phyloP scores from a whole-genome alignment of 1,140 invertebrate species.

The Drosophila lacertosa region DNA sequence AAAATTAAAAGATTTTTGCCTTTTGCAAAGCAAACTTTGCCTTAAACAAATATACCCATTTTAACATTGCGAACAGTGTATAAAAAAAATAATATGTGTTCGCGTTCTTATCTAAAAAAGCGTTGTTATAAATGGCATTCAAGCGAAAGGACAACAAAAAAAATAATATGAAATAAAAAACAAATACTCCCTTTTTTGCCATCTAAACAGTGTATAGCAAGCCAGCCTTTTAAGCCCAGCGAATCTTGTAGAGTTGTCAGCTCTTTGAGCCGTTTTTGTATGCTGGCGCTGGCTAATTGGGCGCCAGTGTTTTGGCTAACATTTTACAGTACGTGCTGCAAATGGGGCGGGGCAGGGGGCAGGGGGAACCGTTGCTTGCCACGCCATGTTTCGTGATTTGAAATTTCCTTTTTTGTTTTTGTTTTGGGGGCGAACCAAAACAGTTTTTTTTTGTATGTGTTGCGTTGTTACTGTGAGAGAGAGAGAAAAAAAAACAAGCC shows the following conservation, averaged over 20 bases:
- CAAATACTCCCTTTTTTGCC: no score
- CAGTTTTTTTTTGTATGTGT: slow-evolving; percentile 17
- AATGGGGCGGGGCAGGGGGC: slow-evolving; percentile 18
- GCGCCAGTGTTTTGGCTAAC: slow-evolving; percentile 3
- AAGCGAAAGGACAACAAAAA: no score
- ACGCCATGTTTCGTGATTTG: slow-evolving; percentile 80
- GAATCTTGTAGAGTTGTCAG: slow-evolving; percentile 27
- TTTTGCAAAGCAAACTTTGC: no score
- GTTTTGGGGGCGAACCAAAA: neutral
- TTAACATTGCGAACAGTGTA: no score
- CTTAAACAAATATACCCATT: no score
- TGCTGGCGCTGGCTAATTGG: slow-evolving; percentile 13
- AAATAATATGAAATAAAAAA: no score
- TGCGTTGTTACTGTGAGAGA: slow-evolving; percentile 51
- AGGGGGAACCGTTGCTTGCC: slow-evolving; percentile 66
- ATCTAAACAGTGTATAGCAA: no score
- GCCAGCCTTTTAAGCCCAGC: neutral
- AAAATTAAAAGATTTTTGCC: no score
- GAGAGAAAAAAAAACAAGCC: neutral
- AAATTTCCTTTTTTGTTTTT: slow-evolving; percentile 35
- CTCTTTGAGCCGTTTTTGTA: neutral
- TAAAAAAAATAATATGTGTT: no score
- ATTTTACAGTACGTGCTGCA: slow-evolving; percentile 1
- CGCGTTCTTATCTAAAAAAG: no score
- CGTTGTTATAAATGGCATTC: no score